Percentiles rank a stretch among this genome's conserved stretches.
These are phyloP conservation scores for Platichthys stellatus DNA, from an alignment of 2,113 vertebrate species.

Conservation along the genomic window DNA sequence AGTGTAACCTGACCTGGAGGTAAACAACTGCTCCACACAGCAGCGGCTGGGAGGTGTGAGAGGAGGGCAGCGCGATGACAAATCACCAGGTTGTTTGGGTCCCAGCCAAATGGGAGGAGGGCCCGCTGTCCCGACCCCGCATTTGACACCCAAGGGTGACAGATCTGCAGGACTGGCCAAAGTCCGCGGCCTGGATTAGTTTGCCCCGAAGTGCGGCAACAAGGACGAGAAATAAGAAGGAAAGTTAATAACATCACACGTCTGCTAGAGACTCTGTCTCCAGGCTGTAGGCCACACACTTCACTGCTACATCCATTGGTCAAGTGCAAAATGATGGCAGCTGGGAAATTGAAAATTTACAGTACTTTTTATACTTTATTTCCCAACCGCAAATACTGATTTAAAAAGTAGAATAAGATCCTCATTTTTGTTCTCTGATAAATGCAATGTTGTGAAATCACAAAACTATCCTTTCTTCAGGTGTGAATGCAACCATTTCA, in stretches of 20 bases:
- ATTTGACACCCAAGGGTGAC: slow-evolving; percentile 70
- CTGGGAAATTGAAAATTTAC: not conserved
- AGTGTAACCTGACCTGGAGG: slow-evolving; percentile 63
- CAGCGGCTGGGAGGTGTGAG: slow-evolving; percentile 46
- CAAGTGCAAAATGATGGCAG: not conserved
- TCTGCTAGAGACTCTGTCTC: not conserved
- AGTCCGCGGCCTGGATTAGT: slow-evolving; percentile 51
- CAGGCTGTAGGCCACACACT: slow-evolving; percentile 17
- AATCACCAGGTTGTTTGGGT: slow-evolving; percentile 54
- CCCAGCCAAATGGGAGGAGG: slow-evolving; percentile 14
- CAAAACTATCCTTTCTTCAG: not conserved
- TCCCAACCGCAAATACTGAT: not conserved
- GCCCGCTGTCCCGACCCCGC: slow-evolving; percentile 14
- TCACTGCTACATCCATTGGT: not conserved
- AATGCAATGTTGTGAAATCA: not conserved
- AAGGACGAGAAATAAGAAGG: slow-evolving; percentile 30
- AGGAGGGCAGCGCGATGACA: slow-evolving; percentile 26
- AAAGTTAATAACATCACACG: slow-evolving; percentile 39
- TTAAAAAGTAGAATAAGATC: not conserved
- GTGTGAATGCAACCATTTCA: not conserved
- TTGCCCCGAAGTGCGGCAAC: slow-evolving; percentile 28
- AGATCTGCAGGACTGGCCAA: slow-evolving; percentile 51
- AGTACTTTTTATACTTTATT: no score
- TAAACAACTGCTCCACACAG: slow-evolving; percentile 64
- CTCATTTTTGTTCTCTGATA: not conserved